These are phyloP conservation scores for Potorous gilbertii DNA, from an alignment of 2,797 vertebrate genomes.

Conservation along the genomic window DNA sequence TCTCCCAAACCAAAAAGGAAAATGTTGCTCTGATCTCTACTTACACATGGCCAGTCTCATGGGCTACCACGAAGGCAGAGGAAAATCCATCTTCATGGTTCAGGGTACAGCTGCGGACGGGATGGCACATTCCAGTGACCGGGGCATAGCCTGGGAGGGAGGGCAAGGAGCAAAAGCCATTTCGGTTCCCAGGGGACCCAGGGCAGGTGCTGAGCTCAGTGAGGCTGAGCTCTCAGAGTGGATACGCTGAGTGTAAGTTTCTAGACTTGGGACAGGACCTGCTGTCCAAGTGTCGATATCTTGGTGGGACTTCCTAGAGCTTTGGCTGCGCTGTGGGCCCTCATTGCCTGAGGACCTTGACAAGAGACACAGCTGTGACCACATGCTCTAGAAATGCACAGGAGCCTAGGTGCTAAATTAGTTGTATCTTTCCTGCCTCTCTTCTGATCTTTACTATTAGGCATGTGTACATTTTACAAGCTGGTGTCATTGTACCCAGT, in stretches of 20 bases:
- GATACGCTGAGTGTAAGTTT: neutral
- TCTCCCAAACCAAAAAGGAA: neutral
- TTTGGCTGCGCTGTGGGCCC: neutral
- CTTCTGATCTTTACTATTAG: neutral
- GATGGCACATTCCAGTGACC: conserved; percentile 98
- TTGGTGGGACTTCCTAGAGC: neutral
- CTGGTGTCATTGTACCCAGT: neutral
- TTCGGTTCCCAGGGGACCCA: conserved; percentile 4
- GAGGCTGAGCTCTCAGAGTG: neutral
- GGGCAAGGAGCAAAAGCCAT: conserved; percentile 14
- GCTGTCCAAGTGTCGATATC: neutral
- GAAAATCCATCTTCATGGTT: conserved; percentile 99
- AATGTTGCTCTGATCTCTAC: conserved; percentile 79
- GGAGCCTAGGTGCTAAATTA: neutral
- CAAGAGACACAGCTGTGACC: neutral
- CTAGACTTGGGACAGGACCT: neutral
- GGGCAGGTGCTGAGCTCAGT: neutral
- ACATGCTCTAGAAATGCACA: neutral
- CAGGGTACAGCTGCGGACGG: conserved; percentile 97
- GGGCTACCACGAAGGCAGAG: conserved; percentile 97
- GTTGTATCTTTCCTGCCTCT: neutral
- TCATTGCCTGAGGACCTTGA: neutral
- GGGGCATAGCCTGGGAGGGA: conserved; percentile 93
- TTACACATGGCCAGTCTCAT: conserved; percentile 99
- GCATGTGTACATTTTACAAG: neutral